Percentiles rank a stretch among this genome's conserved stretches.
These are phyloP conservation scores for Stenolophus ochropezus DNA, from an alignment of 2,888 invertebrate genomes.

Conservation along the genomic window DNA sequence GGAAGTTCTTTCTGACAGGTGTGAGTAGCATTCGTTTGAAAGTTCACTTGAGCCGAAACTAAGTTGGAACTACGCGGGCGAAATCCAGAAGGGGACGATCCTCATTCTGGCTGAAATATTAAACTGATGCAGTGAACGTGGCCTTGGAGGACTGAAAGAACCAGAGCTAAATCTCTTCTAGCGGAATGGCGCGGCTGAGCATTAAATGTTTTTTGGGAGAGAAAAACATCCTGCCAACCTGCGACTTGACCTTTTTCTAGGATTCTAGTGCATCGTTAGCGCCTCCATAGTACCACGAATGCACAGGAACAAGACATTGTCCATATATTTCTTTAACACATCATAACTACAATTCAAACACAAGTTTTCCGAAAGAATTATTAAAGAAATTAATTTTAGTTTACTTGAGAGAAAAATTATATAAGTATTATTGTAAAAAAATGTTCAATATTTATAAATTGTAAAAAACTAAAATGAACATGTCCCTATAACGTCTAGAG, in stretches of 20 bases:
- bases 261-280: constrained; percentile 49
- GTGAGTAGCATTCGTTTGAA: constrained; percentile 26
- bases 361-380: no score
- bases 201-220: constrained; percentile 41
- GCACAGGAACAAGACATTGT: constrained; percentile 20
- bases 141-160: constrained; percentile 21
- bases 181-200: constrained; percentile 16
- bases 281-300: constrained; percentile 33
- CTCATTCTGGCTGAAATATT: constrained; percentile 17
- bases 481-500: no score
- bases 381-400: no score
- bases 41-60: not conserved
- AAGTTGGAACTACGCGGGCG: constrained; percentile 27
- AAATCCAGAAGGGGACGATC: not conserved
- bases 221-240: constrained; percentile 37
- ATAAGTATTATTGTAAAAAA: no score
- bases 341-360: no score
- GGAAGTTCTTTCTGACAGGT: constrained; percentile 29
- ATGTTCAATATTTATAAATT: no score
- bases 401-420: no score
- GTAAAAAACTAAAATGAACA: no score
- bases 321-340: constrained; percentile 26
- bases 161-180: constrained; percentile 41
- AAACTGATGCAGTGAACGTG: constrained; percentile 16
- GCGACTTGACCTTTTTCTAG: constrained; percentile 33